Evolutionary conservation across 2,113 vertebrate genomes (phyloP), one percentile per base, ranked within the genome.

Genomic region (Hippocampus mohnikei): DNA sequence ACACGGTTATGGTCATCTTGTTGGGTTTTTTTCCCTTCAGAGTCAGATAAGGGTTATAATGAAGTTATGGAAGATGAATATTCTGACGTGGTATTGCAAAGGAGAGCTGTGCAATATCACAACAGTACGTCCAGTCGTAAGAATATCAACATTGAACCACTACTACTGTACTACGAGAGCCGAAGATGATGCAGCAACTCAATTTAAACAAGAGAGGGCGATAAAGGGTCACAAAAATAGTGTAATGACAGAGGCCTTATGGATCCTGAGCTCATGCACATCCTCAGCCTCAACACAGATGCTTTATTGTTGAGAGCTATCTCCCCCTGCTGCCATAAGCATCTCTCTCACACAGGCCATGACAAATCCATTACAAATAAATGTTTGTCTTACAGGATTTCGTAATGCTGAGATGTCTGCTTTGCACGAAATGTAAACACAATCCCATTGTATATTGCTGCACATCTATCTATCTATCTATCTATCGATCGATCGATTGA

Each of bases 181-280:
- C 6, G 11, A 23, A 1, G 1, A 18, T 66, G 41, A 3, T 77
- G 85, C 69, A 75, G 8, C 67, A 3, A 12, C 73, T 40, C 7
- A 0, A 21, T 79, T 62, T 73, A 1, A 72, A 83, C 90, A 88
- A 9, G 40, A 90, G 90, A 82, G 76, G 23, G 84, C 44, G 81
- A 67, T 69, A 85, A 50, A 87, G 44, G n/a, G 27, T 71, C 72
- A 69, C 4, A 64, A 1, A 66, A 50, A 25, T 33, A 37, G 13
- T 3, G 46, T 20, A 70, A 44, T 53, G 48, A 69, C 69, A 65
- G 72, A 0, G 9, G 29, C 55, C 18, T 2, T 37, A 8, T 64
- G 3, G 80, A 79, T 69, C 75, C 78, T 86, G 79, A 85, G 79
- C 69, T 87, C 77, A 80, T 81, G 60, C 55, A 53, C 33, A 76